Percentiles rank a stretch among this genome's conserved stretches.
Conservation (phyloP, 64 coral and sea anemone species). For the Actinia tenebrosa region DNA sequence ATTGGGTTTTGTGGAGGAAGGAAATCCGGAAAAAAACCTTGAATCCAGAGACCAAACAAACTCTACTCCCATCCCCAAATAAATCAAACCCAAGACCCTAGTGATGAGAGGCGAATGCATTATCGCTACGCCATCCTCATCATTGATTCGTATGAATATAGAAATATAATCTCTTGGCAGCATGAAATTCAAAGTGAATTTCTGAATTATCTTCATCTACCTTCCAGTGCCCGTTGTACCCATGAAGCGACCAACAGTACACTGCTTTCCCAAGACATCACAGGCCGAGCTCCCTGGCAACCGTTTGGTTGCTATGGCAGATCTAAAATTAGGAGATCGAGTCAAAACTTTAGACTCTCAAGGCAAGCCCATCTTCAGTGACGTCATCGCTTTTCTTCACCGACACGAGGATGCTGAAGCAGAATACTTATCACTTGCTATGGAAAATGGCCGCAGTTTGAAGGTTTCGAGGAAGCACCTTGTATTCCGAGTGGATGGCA, state of each 20-base stretch:
- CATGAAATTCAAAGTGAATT: no score
- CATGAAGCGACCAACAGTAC: constrained; percentile 21
- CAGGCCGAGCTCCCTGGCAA: constrained; percentile 16
- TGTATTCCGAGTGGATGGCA: constrained; percentile 27
- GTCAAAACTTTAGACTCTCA: constrained; percentile 43
- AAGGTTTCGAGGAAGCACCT: constrained; percentile 45
- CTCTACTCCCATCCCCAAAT: no score
- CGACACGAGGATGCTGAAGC: not conserved
- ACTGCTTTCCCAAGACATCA: constrained; percentile 54
- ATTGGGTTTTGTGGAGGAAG: no score
- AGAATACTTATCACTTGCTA: constrained; percentile 27
- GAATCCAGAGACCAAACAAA: no score
- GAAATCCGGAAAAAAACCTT: no score
- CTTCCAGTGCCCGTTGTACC: constrained; percentile 16
- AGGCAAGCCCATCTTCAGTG: constrained; percentile 25
- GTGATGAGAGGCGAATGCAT: no score
- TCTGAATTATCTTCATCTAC: not conserved
- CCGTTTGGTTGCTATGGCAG: constrained; percentile 23
- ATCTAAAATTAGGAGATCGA: constrained; percentile 38
- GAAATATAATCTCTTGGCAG: no score
- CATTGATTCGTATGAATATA: no score
- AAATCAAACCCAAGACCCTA: no score
- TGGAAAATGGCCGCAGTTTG: constrained; percentile 6
- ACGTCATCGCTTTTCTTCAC: constrained; percentile 67
- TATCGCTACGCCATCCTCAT: no score